A percentile compares a stretch with the other conserved stretches of the same genome.
These are phyloP conservation scores for Heliconius hewitsoni DNA, from an alignment of 1,140 invertebrate genomes.

Conservation along the genomic window DNA sequence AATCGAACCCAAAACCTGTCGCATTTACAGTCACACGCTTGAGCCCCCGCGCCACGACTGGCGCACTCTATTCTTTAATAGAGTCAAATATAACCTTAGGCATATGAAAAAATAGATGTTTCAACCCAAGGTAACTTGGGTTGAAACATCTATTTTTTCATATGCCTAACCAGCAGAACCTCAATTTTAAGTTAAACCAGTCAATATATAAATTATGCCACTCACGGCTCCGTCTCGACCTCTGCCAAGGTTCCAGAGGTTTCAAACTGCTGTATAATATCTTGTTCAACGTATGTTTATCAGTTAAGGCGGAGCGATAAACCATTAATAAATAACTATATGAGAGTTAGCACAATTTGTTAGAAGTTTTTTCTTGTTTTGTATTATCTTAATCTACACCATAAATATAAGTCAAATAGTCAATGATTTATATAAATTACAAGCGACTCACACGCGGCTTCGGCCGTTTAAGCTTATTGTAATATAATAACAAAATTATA, in stretches of 20 bases:
- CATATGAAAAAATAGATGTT: background rate
- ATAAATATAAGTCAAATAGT: background rate
- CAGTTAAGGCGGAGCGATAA: background rate
- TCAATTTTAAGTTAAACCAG: conserved; percentile 31
- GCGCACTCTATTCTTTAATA: too few relatives aligned
- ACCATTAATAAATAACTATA: background rate
- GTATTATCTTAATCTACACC: background rate
- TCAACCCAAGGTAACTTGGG: background rate
- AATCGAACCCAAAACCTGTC: too few relatives aligned
- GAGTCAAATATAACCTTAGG: too few relatives aligned
- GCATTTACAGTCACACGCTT: too few relatives aligned
- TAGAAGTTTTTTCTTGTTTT: background rate
- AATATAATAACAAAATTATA: too few relatives aligned
- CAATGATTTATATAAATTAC: background rate
- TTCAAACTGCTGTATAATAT: conserved; percentile 19
- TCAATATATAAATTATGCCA: conserved; percentile 31
- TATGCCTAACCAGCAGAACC: conserved; percentile 20
- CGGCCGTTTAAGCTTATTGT: too few relatives aligned
- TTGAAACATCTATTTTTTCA: too few relatives aligned
- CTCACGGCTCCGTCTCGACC: conserved; percentile 27
- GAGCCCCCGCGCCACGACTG: too few relatives aligned
- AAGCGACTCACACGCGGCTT: too few relatives aligned
- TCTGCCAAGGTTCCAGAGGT: conserved; percentile 25
- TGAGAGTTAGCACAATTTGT: background rate
- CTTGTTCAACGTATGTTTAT: conserved; percentile 1